Base-by-base conservation (phyloP, 2,888 invertebrate species). In the Scelioninae gen. 1 region DNA sequence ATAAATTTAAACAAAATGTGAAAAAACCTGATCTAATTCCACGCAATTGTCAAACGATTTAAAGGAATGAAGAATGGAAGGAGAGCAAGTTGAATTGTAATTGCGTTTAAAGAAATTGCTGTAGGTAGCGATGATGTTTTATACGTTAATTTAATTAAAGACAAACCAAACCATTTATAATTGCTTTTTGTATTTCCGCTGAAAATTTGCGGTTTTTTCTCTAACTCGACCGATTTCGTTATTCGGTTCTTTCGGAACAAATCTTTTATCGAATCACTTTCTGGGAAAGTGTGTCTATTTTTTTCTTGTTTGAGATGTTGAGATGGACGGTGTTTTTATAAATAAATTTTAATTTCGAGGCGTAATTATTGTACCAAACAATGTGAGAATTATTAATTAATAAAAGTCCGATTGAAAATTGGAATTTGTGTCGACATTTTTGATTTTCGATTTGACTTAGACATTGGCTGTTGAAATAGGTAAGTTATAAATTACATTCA, bases 141-240 rank as follows among this genome's bases (percentile, higher is more conserved):
- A 88, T 90, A 90, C 89, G 87, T 89, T 89, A 89, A 89, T 90
- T 90, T 89, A 90, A 88, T 87, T 88, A 88, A 88, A 87, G 76
- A 86, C 82, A 82, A 55, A 77, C 77, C 77, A 82, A 77, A 82
- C 71, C 72, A 82, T 72, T 72, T 69, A 78, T 10, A 72, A 49
- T 49, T 63, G 82, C 29, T 72, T 82, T 23, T 66, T 77, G 16
- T 45, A 68, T 82, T 77, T 82, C 34, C 66, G 65, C 51, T 79
- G 66, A 66, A 32, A 68, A 11, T 3, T 13, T n/a, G 8, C 5
- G 11, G 4, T 13, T 9, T 15, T 40, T 51, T 5, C 29, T 23
- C 4, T 2, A 23, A 4, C 23, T 23, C 1, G 23, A 23, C 23
- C 23, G 23, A 23, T 23, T 23, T 23, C 4, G 23, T 23, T 23